Evolutionary conservation across 37 sponge, comb jelly and placozoan genomes (phyloP), one percentile per base, ranked within the genome.

Genomic region (Hexactinellida sp.): DNA sequence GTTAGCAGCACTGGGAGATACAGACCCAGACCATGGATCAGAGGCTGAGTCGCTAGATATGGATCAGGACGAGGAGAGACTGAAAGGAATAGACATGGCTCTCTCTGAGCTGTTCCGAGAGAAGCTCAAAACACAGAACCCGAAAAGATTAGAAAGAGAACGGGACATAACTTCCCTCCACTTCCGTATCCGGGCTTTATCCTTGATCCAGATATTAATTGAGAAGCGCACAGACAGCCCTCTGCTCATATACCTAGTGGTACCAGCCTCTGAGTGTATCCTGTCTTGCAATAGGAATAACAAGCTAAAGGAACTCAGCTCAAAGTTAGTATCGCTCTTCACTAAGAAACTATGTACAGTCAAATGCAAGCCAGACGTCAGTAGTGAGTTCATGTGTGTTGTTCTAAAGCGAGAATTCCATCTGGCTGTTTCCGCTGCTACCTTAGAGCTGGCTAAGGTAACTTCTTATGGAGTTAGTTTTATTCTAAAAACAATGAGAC

Each of bases 11-110:
- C 76, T 63, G 76, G 76, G 76, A 7, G 76, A 63, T 32, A 23
- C 5, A 63, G 47, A 41, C 10, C 10, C 13, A 13, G 52, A 47
- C 13, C 52, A 47, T 9, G 52, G 52, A 47, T 63, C 76, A 63
- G 76, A n/a, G 5, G 76, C 76, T 63, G 76, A 63, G 34, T 63
- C 76, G 3, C 30, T 63, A 7, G 76, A 63, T 23, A 63, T 63
- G 76, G 76, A 63, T n/a, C 19, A 63, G 13, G 76, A 63, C 34
- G 76, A 63, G 76, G 76, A 63, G 34, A 63, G 76, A 63, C 34
- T 63, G 76, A 63, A 63, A n/a, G 30, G 30, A n/a, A 63, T 63
- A 21, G 76, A 63, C 30, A 25, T 63, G 3, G 76, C 76, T 63
- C 76, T 63, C 21, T 10, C 76, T 63, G 28, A 63, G 30, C 34